Evolutionary conservation across 2,113 vertebrate species (phyloP), one percentile per base, ranked within the genome.

Genomic region (Acinonyx jubatus): DNA sequence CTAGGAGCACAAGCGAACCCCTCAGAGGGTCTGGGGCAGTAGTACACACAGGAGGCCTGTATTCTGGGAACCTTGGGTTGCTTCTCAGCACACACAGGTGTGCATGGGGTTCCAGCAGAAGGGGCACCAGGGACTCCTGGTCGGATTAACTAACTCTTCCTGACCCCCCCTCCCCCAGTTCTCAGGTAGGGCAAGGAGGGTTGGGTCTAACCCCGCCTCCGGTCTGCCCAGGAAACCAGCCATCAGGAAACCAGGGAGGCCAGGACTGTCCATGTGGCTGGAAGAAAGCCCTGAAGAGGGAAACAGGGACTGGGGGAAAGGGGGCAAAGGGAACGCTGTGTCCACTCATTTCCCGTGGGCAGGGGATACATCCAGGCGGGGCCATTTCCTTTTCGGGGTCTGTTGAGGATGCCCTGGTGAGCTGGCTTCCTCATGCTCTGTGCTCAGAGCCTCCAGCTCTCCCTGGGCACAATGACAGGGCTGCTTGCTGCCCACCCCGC

Each of bases 271-370:
- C 0, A 0, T 3, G 1, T 11, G 41, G 79, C 73, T 66, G 16
- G 38, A 71, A 38, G 79, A 65, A 11, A 12, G 21, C 19, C 9
- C 76, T 10, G 38, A 57, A 33, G 25, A n/a, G 48, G 73, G 33
- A 50, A 33, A 3, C 0, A 21, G 21, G 13, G 65, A 38, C 71
- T 25, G 52, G 61, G 13, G 29, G 0, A 2, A 16, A 10, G 66
- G 25, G 4, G 41, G 19, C 0, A 11, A 23, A 27, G 25, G 1
- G 63, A 83, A 85, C 41, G 57, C 65, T n/a, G 36, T 16, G 31
- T 18, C 25, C 61, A 27, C 1, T 13, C 0, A 5, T 69, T 61
- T 48, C 55, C 29, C 21, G 3, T 0, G 31, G 14, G 6, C 0
- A 45, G 73, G 65, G n/a, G 9, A 63, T 10, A 13, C 12, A 11